Evolutionary conservation across 2,113 vertebrate species (phyloP).

Genomic region (Campylomormyrus numenius): DNA sequence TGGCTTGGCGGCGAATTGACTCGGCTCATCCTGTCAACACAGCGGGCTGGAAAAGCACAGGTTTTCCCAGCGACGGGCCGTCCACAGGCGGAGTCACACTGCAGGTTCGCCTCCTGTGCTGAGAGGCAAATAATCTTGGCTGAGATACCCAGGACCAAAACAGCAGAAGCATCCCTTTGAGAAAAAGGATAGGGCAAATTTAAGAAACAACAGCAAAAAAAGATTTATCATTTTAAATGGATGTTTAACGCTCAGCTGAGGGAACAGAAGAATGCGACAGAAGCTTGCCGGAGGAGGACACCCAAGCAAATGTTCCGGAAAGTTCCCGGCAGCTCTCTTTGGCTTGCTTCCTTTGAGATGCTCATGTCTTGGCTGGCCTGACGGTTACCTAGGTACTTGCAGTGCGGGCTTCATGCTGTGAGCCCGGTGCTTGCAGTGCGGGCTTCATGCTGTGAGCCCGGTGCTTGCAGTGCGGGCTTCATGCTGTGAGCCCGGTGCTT

Average conservation of each 20-base stretch:
- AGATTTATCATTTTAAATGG: neutral
- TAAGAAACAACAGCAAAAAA: neutral
- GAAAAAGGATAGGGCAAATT: neutral
- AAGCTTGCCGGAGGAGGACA: neutral
- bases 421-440: too few relatives aligned
- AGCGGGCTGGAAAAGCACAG: neutral
- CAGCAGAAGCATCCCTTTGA: neutral
- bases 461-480: too few relatives aligned
- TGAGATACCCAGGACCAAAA: neutral
- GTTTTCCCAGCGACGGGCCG: neutral
- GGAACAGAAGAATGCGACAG: neutral
- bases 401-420: too few relatives aligned
- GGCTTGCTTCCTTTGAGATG: neutral
- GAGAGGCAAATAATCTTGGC: neutral
- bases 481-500: too few relatives aligned
- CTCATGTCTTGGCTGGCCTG: neutral
- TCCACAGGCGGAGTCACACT: neutral
- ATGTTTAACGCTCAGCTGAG: neutral
- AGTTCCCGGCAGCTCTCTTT: neutral
- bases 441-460: too few relatives aligned
- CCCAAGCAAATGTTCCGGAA: neutral
- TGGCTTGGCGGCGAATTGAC: neutral
- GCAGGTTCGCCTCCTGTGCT: neutral
- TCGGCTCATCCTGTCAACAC: neutral
- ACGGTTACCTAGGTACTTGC: neutral